Percentiles rank a stretch among this genome's conserved stretches.
phyloP scores from a whole-genome alignment of 2,797 vertebrate species.

The Poeciliopsis paucimaculata region DNA sequence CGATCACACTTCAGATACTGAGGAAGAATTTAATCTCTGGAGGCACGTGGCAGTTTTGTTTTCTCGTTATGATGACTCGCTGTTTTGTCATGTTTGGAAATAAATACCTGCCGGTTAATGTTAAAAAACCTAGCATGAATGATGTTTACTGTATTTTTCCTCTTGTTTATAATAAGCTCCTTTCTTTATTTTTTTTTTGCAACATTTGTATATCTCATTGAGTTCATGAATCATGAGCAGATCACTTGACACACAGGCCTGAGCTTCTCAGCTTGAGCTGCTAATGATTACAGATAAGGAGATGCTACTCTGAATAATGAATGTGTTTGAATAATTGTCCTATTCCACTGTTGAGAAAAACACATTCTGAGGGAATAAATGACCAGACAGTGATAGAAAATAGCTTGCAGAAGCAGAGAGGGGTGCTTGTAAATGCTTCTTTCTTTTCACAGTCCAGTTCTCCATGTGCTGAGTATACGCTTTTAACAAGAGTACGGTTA shows the following conservation, averaged over 20 bases:
- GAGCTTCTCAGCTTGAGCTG: slow-evolving; percentile 52
- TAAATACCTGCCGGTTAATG: slow-evolving; percentile 19
- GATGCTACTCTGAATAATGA: slow-evolving; percentile 51
- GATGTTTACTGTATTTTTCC: slow-evolving; percentile 38
- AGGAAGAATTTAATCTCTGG: slow-evolving; percentile 36
- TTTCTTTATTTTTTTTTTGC: neutral
- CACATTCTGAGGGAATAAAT: slow-evolving; percentile 63
- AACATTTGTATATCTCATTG: slow-evolving; percentile 22
- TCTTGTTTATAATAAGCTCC: neutral
- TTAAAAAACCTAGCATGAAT: slow-evolving; percentile 13
- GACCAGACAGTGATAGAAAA: slow-evolving; percentile 51
- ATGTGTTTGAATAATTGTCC: slow-evolving; percentile 62
- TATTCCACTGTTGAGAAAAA: slow-evolving; percentile 57
- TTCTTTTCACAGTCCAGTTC: slow-evolving; percentile 29
- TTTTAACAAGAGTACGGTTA: slow-evolving; percentile 18
- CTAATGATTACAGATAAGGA: slow-evolving; percentile 62
- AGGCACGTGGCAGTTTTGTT: slow-evolving; percentile 18
- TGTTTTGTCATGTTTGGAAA: slow-evolving; percentile 23
- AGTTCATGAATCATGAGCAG: slow-evolving; percentile 42
- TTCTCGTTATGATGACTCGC: slow-evolving; percentile 16
- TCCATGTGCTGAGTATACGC: slow-evolving; percentile 11
- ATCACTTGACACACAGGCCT: slow-evolving; percentile 31
- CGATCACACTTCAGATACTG: slow-evolving; percentile 57
- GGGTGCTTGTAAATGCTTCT: slow-evolving; percentile 38
- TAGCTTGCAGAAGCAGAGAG: slow-evolving; percentile 43